These are phyloP conservation scores for Tenodera sinensis DNA, from an alignment of 2,888 invertebrate genomes.

Conservation along the genomic window DNA sequence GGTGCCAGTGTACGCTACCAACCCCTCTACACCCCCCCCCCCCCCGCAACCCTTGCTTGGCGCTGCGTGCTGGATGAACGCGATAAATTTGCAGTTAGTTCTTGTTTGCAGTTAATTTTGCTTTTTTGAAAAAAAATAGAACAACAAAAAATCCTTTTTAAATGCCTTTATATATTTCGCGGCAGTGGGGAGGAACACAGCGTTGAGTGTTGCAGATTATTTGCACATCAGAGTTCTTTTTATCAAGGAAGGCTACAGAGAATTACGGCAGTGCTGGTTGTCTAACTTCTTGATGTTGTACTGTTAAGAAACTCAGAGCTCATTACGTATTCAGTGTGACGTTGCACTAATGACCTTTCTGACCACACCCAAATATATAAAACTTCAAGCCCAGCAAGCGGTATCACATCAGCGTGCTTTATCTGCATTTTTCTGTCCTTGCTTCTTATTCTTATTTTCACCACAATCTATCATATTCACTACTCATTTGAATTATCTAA, in stretches of 20 bases:
- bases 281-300: background rate
- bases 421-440: too few relatives aligned
- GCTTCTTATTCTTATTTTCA: too few relatives aligned
- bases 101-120: constrained; percentile 24
- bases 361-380: background rate
- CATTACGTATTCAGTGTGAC: background rate
- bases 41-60: background rate
- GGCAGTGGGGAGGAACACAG: background rate
- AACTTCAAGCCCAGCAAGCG: background rate
- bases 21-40: background rate
- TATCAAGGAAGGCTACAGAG: background rate
- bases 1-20: background rate
- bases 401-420: too few relatives aligned
- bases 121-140: background rate
- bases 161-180: background rate
- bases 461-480: too few relatives aligned
- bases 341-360: background rate
- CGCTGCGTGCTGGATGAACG: constrained; percentile 8
- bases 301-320: background rate
- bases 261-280: background rate
- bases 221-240: constrained; percentile 12
- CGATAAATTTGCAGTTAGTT: constrained; percentile 23
- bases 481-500: too few relatives aligned
- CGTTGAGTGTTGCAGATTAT: constrained; percentile 1
- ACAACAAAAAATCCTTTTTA: background rate